Conservation (phyloP, 1,140 invertebrate genomes). For the Macrobrachium rosenbergii region DNA sequence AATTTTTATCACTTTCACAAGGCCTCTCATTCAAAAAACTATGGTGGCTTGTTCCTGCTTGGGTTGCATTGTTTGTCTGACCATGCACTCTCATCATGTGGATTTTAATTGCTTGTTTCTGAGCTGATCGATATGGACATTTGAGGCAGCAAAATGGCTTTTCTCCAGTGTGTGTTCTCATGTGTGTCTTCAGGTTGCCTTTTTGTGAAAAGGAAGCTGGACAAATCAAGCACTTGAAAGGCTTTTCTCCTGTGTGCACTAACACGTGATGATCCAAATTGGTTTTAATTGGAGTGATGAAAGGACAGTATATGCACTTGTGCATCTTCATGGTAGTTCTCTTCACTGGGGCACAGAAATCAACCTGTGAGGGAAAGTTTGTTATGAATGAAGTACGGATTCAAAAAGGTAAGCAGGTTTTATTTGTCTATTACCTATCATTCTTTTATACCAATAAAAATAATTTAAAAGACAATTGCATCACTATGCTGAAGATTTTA, state of each 20-base stretch:
- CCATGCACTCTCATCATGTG: too few relatives aligned
- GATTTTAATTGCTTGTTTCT: too few relatives aligned
- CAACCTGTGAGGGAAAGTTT: neutral
- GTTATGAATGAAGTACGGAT: neutral
- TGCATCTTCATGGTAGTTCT: neutral
- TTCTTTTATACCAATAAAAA: too few relatives aligned
- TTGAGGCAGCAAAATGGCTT: slow-evolving; percentile 11
- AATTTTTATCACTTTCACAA: too few relatives aligned
- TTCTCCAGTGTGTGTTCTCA: slow-evolving; percentile 36
- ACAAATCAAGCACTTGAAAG: neutral
- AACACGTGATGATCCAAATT: neutral
- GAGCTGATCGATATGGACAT: slow-evolving; percentile 11
- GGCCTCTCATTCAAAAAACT: too few relatives aligned
- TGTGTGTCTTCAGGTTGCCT: slow-evolving; percentile 34
- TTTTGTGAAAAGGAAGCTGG: neutral
- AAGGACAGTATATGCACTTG: neutral
- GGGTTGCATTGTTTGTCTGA: too few relatives aligned
- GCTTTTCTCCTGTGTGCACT: neutral
- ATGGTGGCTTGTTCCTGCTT: too few relatives aligned
- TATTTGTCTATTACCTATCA: too few relatives aligned
- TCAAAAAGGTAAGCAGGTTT: too few relatives aligned
- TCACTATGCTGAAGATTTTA: too few relatives aligned
- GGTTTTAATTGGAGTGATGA: neutral
- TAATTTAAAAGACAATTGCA: too few relatives aligned
- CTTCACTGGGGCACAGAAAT: neutral